These are phyloP conservation scores for Seladonia tumulorum DNA, from an alignment of 2,888 invertebrate species.

Conservation along the genomic window DNA sequence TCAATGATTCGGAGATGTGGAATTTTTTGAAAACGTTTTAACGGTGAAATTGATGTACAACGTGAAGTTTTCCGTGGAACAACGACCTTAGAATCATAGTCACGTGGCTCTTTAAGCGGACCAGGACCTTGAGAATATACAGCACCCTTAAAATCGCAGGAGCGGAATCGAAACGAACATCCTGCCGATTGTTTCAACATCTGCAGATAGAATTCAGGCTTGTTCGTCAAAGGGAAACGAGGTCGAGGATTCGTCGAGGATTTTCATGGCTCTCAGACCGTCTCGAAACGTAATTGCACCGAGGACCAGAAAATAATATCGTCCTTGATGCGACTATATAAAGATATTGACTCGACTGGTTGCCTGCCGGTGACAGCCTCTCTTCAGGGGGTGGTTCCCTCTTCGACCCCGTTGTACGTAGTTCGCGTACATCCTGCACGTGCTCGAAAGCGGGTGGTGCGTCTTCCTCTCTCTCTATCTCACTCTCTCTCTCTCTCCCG, in stretches of 20 bases:
- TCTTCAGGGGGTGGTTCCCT: constrained; percentile 72
- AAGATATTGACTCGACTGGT: constrained; percentile 79
- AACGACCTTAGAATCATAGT: too few species aligned
- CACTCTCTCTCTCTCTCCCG: constrained; percentile 20
- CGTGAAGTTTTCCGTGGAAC: too few species aligned
- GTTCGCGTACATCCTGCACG: constrained; percentile 62
- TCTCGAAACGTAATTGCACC: constrained; percentile 57
- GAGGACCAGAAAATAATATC: constrained; percentile 76
- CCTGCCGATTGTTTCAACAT: neutral
- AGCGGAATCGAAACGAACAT: neutral
- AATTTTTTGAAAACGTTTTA: too few species aligned
- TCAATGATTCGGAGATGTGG: too few species aligned
- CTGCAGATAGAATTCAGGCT: neutral
- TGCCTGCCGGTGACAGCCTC: constrained; percentile 79
- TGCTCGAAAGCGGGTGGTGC: constrained; percentile 28
- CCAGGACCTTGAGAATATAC: too few species aligned
- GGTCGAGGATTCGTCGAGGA: neutral
- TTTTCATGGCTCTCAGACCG: neutral
- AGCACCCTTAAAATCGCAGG: neutral
- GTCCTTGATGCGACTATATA: constrained; percentile 78
- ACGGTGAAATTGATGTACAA: too few species aligned
- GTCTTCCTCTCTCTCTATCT: constrained; percentile 6
- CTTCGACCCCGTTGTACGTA: constrained; percentile 51
- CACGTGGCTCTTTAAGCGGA: too few species aligned
- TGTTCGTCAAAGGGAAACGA: neutral